These are phyloP conservation scores for Sminthopsis crassicaudata DNA, from an alignment of 2,113 vertebrate genomes.

Conservation along the genomic window DNA sequence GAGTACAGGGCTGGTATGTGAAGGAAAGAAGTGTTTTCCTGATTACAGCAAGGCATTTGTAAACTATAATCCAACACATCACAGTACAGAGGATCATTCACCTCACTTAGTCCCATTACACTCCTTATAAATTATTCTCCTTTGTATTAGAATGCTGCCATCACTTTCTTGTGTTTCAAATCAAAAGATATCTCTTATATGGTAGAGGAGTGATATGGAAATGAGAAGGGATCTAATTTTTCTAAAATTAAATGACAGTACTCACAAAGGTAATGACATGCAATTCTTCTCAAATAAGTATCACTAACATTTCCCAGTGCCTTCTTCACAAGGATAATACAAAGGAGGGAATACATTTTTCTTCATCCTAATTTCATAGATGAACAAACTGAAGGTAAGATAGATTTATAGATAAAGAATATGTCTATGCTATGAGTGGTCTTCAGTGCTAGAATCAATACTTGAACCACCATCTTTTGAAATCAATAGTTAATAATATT, in stretches of 20 bases:
- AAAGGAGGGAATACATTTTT: not conserved
- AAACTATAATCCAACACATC: slow-evolving; percentile 26
- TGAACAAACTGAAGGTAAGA: not conserved
- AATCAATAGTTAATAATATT: not conserved
- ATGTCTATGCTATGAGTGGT: not conserved
- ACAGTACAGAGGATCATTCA: slow-evolving; percentile 43
- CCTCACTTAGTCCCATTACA: not conserved
- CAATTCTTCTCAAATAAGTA: slow-evolving; percentile 5
- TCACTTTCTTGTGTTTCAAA: not conserved
- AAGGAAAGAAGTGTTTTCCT: slow-evolving; percentile 21
- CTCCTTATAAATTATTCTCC: slow-evolving; percentile 28
- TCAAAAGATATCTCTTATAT: not conserved
- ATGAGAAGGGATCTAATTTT: not conserved
- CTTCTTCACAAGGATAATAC: not conserved
- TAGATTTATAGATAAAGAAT: not conserved
- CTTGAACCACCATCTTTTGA: not conserved
- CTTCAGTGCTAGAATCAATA: not conserved
- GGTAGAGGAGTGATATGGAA: not conserved
- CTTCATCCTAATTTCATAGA: not conserved
- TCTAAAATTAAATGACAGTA: slow-evolving; percentile 14
- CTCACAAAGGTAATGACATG: not conserved
- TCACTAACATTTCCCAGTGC: not conserved
- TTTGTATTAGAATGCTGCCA: slow-evolving; percentile 18
- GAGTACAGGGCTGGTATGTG: slow-evolving; percentile 11
- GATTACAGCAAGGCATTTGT: slow-evolving; percentile 35